Evolutionary conservation across 1,140 invertebrate species (phyloP), one percentile per base, ranked within the genome.

Genomic region (Hyphantria cunea): DNA sequence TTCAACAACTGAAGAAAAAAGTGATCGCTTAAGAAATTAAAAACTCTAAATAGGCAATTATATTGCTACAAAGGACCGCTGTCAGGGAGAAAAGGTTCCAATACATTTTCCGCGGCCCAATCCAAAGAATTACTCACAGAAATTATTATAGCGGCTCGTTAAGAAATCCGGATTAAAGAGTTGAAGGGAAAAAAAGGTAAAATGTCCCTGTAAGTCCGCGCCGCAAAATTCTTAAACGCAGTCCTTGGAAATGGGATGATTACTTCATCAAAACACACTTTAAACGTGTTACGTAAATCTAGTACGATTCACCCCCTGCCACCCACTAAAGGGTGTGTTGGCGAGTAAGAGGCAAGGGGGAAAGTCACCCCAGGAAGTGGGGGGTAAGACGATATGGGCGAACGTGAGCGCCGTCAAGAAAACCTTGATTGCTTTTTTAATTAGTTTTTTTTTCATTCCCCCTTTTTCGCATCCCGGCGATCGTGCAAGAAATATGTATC

Each of bases 201-300:
- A 86, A 81, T 78, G 83, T 84, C 80, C 73, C 73, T 60, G 64
- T 70, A 49, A 77, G 80, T 81, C 77, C 77, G 70, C 70, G 72
- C 86, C 85, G 82, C 85, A 83, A 83, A 89, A 90, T 90, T 90
- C 86, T 90, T 90, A 88, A 90, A 80, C 85, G 86, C 72, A 86
- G 84, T 82, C 78, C 81, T 68, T 77, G 85, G 86, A 86, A 89
- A 88, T 86, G 81, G 82, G 82, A 89, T 87, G 86, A 90, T 90
- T 90, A 88, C 86, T 90, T 90, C 86, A 90, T 90, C 86, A 90
- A 88, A 90, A 90, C 87, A 90, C 85, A 90, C 87, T 90, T 90
- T 90, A 90, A 90, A 86, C 84, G 87, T 86, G 87, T 90, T 90
- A 90, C 87, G 85, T 90, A 90, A 90, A 90, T 90, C 87, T 88